Percentiles rank a stretch among this genome's conserved stretches.
Conservation (phyloP, 2,113 vertebrate genomes). For the Ceyx cyanopectus region DNA sequence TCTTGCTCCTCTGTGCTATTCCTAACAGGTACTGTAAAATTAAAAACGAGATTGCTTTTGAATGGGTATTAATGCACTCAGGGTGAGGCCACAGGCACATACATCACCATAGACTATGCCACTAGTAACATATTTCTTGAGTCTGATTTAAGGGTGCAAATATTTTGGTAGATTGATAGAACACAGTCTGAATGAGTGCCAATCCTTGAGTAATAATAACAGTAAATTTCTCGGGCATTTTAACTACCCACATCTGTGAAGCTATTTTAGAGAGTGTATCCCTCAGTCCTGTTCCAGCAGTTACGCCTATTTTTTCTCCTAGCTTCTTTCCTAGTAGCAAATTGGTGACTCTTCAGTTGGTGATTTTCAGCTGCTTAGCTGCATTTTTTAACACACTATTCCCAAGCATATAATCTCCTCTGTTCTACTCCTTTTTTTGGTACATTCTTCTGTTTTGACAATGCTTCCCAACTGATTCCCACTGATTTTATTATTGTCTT, state of each 20-base stretch:
- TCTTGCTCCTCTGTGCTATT: background rate
- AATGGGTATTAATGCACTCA: background rate
- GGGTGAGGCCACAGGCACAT: rapidly evolving
- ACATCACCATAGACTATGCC: background rate
- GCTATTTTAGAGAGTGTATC: background rate
- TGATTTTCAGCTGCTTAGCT: background rate
- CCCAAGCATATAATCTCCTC: background rate
- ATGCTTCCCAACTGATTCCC: background rate
- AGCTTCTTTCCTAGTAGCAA: background rate
- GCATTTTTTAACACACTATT: background rate
- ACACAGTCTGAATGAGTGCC: background rate
- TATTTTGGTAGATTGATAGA: background rate
- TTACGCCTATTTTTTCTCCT: background rate
- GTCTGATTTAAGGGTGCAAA: background rate
- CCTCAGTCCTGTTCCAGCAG: background rate
- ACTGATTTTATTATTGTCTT: background rate
- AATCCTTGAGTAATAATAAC: background rate
- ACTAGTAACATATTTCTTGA: background rate
- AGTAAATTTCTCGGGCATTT: background rate
- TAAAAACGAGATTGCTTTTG: background rate
- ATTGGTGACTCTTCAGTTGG: background rate
- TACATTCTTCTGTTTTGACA: background rate
- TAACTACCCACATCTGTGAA: background rate
- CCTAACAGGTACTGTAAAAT: background rate
- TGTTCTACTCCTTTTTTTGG: background rate